Percentiles rank a stretch among this genome's conserved stretches.
Evolutionary conservation across 1,140 invertebrate species (phyloP).

Genomic region (Bombyx mandarina): DNA sequence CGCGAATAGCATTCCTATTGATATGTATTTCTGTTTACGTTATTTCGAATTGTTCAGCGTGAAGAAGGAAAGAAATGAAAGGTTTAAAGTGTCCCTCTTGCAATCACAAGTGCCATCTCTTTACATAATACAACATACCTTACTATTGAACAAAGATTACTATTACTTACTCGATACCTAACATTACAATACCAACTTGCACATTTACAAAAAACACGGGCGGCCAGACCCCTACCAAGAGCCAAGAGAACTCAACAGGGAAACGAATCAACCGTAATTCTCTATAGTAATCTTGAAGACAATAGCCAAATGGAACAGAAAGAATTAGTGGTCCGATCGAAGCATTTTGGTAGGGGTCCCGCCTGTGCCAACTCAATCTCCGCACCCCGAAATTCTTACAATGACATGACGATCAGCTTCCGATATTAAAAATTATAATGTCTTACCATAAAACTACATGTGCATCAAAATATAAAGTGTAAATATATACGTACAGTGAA

Average conservation of each 20-base stretch:
- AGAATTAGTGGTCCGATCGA: conserved; percentile 20
- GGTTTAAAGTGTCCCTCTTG: conserved; percentile 58
- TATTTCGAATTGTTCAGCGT: conserved; percentile 37
- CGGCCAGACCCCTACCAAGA: conserved; percentile 30
- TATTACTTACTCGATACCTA: conserved; percentile 54
- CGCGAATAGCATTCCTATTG: conserved; percentile 56
- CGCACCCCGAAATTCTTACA: conserved; percentile 55
- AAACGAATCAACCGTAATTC: conserved; percentile 17
- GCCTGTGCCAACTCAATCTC: conserved; percentile 26
- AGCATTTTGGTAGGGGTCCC: conserved; percentile 24
- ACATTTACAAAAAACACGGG: conserved; percentile 25
- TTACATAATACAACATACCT: conserved; percentile 43
- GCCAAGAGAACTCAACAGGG: conserved; percentile 7
- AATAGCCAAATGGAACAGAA: conserved; percentile 6
- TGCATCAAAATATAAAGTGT: conserved; percentile 62
- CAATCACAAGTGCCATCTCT: conserved; percentile 51
- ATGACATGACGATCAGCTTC: conserved; percentile 62
- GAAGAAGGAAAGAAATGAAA: conserved; percentile 45
- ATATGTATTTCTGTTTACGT: conserved; percentile 67
- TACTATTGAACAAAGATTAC: conserved; percentile 49
- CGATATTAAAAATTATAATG: conserved; percentile 42
- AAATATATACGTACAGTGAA: conserved; percentile 53
- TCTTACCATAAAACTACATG: conserved; percentile 55
- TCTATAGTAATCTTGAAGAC: conserved; percentile 11
- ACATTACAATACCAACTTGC: conserved; percentile 53